A percentile compares a stretch with the other conserved stretches of the same genome.
phyloP scores from a whole-genome alignment of 2,888 invertebrate species.

The Pristionchus maxplancki region DNA sequence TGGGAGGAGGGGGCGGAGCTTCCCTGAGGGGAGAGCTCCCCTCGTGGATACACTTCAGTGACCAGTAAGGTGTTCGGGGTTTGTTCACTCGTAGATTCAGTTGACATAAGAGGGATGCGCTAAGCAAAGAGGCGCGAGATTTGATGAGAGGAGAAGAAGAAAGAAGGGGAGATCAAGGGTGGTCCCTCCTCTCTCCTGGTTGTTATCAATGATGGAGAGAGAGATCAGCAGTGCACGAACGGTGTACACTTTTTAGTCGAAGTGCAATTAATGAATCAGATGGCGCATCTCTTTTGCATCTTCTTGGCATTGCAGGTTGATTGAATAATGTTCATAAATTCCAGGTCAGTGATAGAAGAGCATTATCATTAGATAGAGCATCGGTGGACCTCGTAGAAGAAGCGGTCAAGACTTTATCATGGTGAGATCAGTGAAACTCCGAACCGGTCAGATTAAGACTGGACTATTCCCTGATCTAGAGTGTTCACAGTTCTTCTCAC shows the following conservation, averaged over 20 bases:
- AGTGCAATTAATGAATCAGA: not conserved
- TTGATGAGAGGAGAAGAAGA: conserved; percentile 44
- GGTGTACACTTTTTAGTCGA: not conserved
- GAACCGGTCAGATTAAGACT: not conserved
- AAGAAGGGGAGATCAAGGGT: conserved; percentile 38
- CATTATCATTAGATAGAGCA: no score
- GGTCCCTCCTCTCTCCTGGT: not conserved
- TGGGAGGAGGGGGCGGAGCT: conserved; percentile 10
- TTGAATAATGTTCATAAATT: no score
- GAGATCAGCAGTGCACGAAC: not conserved
- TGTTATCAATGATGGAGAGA: not conserved
- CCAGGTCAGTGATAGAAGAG: no score
- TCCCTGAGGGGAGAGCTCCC: not conserved
- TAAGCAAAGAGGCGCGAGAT: conserved; percentile 54
- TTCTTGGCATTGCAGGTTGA: no score
- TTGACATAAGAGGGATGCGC: conserved; percentile 51
- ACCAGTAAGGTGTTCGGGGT: conserved; percentile 34
- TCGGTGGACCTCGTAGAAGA: no score
- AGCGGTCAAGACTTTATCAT: no score
- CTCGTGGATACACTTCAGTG: not conserved
- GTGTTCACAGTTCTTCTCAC: conserved; percentile 30
- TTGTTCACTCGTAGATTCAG: conserved; percentile 50
- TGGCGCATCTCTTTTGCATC: no score
- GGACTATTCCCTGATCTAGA: not conserved
- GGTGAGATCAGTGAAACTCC: not conserved